These are phyloP conservation scores for Prunella himalayana DNA, from an alignment of 2,113 vertebrate genomes.

Conservation along the genomic window DNA sequence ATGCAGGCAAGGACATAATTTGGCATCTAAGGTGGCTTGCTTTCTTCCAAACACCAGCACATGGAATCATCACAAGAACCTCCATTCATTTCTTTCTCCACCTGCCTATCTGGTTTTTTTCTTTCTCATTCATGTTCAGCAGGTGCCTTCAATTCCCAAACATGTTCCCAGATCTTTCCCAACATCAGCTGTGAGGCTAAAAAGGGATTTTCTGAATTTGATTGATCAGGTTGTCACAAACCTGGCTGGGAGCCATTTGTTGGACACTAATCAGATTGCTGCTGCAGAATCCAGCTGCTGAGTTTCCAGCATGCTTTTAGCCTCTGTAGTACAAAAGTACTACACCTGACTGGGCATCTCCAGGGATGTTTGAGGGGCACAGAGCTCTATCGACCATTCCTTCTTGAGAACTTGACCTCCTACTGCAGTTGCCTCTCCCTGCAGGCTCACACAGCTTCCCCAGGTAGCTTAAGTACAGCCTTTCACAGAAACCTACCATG, in stretches of 20 bases:
- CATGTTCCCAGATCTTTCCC: conserved; percentile 22
- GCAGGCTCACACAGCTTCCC: background rate
- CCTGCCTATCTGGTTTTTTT: background rate
- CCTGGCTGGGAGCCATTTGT: conserved; percentile 31
- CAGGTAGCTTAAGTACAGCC: background rate
- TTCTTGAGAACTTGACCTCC: background rate
- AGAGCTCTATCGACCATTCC: background rate
- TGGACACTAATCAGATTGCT: conserved; percentile 48
- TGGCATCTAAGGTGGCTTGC: background rate
- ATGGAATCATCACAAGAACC: background rate
- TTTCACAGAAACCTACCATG: background rate
- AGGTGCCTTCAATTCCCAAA: conserved; percentile 7
- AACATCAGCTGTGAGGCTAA: conserved; percentile 1
- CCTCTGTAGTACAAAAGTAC: background rate
- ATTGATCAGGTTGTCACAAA: conserved; percentile 55
- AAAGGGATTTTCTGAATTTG: conserved; percentile 44
- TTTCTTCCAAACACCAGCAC: background rate
- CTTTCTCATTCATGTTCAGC: background rate
- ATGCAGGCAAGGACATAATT: background rate
- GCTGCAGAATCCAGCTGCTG: conserved; percentile 1
- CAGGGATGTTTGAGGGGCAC: background rate
- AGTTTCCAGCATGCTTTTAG: background rate
- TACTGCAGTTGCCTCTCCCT: background rate
- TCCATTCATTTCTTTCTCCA: background rate
- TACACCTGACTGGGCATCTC: conserved; percentile 5